Conservation (phyloP, 2,113 vertebrate species). For the Hassar affinis region DNA sequence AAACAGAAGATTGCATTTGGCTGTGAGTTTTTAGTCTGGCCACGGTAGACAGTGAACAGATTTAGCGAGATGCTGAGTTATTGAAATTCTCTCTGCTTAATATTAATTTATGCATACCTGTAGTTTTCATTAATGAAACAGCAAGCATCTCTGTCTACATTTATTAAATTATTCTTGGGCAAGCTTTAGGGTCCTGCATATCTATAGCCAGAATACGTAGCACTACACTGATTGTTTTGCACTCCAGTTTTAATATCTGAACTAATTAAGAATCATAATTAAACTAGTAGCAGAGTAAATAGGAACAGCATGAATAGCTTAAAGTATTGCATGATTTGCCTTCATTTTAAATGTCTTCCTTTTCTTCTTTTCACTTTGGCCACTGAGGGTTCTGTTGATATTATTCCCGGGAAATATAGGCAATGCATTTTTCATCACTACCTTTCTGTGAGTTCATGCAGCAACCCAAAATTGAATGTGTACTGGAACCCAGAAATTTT, state of each 20-base stretch:
- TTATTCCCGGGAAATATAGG: background rate
- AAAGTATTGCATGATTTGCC: background rate
- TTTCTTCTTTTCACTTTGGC: background rate
- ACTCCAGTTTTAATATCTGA: background rate
- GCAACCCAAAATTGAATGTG: background rate
- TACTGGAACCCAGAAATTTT: background rate
- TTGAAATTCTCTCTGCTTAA: background rate
- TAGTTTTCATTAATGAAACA: background rate
- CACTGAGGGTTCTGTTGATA: background rate
- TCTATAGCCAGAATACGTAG: background rate
- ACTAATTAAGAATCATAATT: background rate
- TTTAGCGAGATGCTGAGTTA: background rate
- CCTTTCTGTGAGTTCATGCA: background rate
- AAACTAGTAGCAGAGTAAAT: background rate
- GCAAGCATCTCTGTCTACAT: background rate
- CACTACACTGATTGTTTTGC: background rate
- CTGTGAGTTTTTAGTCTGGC: background rate
- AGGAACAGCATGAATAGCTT: background rate
- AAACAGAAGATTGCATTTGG: background rate
- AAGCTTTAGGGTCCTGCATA: background rate
- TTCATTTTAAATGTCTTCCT: background rate
- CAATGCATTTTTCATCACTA: conserved; percentile 9
- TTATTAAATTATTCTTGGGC: background rate
- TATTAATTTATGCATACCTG: conserved; percentile 6
- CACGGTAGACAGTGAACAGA: background rate